phyloP scores from a whole-genome alignment of 2,113 vertebrate genomes.

The Clarias gariepinus region DNA sequence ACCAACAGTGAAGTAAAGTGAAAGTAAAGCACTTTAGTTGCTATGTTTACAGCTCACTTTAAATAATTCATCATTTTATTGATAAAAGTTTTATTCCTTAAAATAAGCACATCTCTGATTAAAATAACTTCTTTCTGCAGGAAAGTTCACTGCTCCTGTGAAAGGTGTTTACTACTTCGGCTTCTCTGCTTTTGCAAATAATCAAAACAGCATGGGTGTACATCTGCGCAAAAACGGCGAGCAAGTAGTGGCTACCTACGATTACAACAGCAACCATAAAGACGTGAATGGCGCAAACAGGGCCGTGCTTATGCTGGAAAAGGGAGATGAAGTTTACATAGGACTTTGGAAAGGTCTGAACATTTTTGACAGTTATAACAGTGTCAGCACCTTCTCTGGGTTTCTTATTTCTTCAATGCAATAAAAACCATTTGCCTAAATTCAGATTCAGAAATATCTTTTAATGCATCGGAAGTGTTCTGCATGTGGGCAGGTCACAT shows the following conservation, averaged over 20 bases:
- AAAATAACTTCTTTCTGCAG: background rate
- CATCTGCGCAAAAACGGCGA: conserved; percentile 19
- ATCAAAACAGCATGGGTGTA: background rate
- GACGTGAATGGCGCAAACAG: conserved; percentile 30
- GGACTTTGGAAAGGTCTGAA: background rate
- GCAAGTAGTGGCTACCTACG: conserved; percentile 22
- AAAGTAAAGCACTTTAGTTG: background rate
- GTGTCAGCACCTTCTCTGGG: conserved; percentile 30
- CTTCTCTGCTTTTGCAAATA: conserved; percentile 22
- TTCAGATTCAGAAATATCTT: background rate
- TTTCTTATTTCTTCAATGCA: conserved; percentile 4
- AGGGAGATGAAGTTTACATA: conserved; percentile 16
- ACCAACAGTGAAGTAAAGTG: no score
- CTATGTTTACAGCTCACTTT: background rate
- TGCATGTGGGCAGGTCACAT: background rate
- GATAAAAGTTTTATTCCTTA: background rate
- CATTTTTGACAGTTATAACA: conserved; percentile 37
- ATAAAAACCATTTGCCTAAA: background rate
- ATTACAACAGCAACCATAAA: conserved; percentile 33
- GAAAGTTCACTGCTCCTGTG: conserved; percentile 19
- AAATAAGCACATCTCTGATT: background rate
- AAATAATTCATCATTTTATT: background rate
- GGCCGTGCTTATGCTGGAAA: conserved; percentile 17
- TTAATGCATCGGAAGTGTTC: background rate
- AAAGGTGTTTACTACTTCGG: conserved; percentile 28